Evolutionary conservation across 2,797 vertebrate species (phyloP).

Genomic region (Schizopygopsis pylzovi): DNA sequence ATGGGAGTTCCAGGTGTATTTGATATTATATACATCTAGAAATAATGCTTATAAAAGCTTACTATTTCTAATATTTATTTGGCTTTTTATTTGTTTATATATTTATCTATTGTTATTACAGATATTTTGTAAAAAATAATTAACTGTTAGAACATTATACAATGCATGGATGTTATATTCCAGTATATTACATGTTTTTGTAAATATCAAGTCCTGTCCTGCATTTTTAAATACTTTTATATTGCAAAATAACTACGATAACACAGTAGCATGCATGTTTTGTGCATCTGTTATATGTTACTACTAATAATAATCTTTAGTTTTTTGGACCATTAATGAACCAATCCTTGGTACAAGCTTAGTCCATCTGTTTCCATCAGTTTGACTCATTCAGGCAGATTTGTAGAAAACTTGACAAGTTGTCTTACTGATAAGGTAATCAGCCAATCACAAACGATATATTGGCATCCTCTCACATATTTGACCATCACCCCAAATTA

Average conservation of each 20-base stretch:
- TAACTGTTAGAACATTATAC: neutral
- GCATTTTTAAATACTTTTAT: neutral
- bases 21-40: neutral
- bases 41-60: neutral
- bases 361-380: neutral
- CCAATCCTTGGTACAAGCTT: neutral
- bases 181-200: neutral
- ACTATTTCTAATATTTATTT: neutral
- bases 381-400: neutral
- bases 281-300: neutral
- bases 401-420: neutral
- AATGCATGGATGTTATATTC: neutral
- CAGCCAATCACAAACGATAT: neutral
- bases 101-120: neutral
- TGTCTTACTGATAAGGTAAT: neutral
- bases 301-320: neutral
- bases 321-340: neutral
- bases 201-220: neutral
- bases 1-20: neutral
- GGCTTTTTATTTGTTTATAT: neutral
- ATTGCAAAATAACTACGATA: neutral
- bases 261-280: neutral
- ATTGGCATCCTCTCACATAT: neutral
- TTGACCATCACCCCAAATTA: neutral
- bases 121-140: neutral